These are phyloP conservation scores for Leucoraja erinaceus DNA, from an alignment of 2,113 vertebrate species.

Conservation along the genomic window DNA sequence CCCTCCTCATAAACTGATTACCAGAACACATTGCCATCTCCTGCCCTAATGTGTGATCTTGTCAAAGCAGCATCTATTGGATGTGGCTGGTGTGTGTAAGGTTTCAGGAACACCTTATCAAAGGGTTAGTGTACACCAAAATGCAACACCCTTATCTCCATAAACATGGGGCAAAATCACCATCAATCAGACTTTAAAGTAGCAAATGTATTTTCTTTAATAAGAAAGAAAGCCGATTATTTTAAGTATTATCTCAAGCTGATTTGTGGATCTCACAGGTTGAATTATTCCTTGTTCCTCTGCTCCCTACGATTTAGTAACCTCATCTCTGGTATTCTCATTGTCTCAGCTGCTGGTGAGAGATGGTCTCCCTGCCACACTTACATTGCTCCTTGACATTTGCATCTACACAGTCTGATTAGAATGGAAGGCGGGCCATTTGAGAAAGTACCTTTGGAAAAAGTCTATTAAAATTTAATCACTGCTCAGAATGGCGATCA, in stretches of 20 bases:
- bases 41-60: too few relatives aligned
- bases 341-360: background rate
- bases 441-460: background rate
- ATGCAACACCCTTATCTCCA: background rate
- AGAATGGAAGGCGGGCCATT: background rate
- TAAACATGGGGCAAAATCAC: background rate
- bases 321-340: conserved; percentile 9
- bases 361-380: background rate
- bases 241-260: background rate
- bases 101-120: background rate
- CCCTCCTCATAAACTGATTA: too few relatives aligned
- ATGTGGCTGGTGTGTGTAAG: background rate
- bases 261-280: background rate
- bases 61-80: too few relatives aligned
- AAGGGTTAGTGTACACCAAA: background rate
- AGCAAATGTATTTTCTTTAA: background rate
- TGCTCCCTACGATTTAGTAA: background rate
- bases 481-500: background rate
- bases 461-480: conserved; percentile 26
- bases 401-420: background rate
- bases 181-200: background rate
- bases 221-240: background rate
- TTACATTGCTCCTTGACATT: background rate
- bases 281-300: background rate
- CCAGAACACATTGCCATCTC: too few relatives aligned